Percentiles rank a stretch among this genome's conserved stretches.
Evolutionary conservation across 2,797 vertebrate genomes (phyloP).

Genomic region (Coregonus ussuriensis): DNA sequence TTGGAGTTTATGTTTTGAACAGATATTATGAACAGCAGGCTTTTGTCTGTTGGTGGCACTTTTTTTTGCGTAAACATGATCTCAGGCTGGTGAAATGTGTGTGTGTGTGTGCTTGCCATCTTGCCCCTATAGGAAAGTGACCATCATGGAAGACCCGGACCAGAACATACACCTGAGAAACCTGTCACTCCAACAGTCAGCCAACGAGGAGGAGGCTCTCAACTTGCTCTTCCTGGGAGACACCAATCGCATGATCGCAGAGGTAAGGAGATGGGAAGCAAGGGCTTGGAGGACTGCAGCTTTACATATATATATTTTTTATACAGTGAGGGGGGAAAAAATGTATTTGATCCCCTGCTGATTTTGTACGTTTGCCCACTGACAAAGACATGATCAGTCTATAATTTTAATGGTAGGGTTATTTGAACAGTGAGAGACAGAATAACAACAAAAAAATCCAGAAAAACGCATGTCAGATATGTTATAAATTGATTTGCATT

Average conservation of each 20-base stretch:
- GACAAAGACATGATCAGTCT: too few species aligned
- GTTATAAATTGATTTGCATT: too few species aligned
- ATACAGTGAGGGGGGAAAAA: too few species aligned
- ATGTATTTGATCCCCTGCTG: too few species aligned
- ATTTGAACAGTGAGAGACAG: too few species aligned
- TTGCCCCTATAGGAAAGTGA: constrained; percentile 84
- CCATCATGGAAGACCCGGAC: constrained; percentile 90
- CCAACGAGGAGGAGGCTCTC: constrained; percentile 91
- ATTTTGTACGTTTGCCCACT: too few species aligned
- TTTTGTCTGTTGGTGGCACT: background rate
- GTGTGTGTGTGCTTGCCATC: constrained; percentile 1
- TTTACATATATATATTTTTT: too few species aligned
- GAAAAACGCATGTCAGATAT: too few species aligned
- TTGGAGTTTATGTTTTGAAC: background rate
- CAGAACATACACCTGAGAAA: constrained; percentile 97
- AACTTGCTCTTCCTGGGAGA: constrained; percentile 96
- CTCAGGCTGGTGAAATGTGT: background rate
- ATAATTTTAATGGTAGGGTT: too few species aligned
- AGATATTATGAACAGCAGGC: background rate
- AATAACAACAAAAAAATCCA: too few species aligned
- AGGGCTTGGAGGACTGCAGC: background rate
- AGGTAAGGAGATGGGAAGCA: constrained; percentile 74
- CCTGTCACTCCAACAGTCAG: constrained; percentile 88
- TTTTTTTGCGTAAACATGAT: background rate
- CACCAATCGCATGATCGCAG: constrained; percentile 97